Evolutionary conservation across 2,797 vertebrate genomes (phyloP).

Genomic region (Pagetopsis macropterus): DNA sequence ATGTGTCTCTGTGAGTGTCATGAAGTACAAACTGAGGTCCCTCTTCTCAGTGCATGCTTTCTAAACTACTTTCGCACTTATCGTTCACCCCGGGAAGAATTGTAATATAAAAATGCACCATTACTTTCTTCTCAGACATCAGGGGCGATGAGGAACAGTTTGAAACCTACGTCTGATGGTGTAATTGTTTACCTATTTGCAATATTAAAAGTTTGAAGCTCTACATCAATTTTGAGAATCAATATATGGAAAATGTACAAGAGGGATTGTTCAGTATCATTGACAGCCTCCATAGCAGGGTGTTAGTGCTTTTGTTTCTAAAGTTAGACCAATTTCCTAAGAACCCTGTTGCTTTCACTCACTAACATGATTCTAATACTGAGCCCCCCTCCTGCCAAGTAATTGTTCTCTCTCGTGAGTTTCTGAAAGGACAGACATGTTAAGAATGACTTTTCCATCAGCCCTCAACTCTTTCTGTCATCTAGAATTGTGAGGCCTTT

Average conservation of each 20-base stretch:
- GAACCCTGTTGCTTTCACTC: neutral
- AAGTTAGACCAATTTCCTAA: neutral
- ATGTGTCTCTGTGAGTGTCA: constrained; percentile 39
- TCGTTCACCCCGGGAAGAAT: constrained; percentile 13
- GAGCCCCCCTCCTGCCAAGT: neutral
- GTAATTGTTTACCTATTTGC: neutral
- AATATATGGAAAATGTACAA: neutral
- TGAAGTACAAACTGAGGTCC: constrained; percentile 38
- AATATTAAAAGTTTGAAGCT: constrained; percentile 4
- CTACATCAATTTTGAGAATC: neutral
- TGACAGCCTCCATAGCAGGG: neutral
- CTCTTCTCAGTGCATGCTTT: constrained; percentile 46
- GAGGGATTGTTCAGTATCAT: neutral
- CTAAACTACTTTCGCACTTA: constrained; percentile 24
- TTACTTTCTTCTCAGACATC: constrained; percentile 7
- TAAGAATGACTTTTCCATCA: constrained; percentile 15
- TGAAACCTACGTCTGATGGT: constrained; percentile 1
- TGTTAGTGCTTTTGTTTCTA: neutral
- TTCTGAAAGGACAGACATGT: neutral
- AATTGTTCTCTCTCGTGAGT: neutral
- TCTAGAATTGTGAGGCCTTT: constrained; percentile 3
- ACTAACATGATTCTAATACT: constrained; percentile 4
- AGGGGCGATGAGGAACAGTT: neutral
- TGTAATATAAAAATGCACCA: constrained; percentile 12
- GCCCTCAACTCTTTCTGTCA: neutral